phyloP scores from a whole-genome alignment of 2,113 vertebrate genomes.

The Rhynchomys soricoides region DNA sequence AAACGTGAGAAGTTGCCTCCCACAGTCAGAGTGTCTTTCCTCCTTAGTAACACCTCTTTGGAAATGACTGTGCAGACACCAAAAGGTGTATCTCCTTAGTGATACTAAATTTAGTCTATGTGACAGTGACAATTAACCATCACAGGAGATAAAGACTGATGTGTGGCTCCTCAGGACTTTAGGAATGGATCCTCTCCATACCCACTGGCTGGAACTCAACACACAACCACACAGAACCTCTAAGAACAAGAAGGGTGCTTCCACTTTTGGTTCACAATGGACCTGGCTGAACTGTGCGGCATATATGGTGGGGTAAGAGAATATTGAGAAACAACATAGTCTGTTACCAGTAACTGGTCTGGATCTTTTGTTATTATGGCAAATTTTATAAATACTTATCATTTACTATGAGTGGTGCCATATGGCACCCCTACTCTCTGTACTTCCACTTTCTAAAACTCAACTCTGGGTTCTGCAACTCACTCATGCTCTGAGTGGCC shows the following conservation, averaged over 20 bases:
- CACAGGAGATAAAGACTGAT: not conserved
- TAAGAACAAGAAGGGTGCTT: rapidly evolving
- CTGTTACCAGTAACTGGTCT: not conserved
- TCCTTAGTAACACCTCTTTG: not conserved
- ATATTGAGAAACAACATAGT: not conserved
- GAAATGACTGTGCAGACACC: not conserved
- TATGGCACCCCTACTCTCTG: rapidly evolving
- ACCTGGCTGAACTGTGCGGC: not conserved
- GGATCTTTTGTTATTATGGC: not conserved
- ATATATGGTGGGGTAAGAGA: not conserved
- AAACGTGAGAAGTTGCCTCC: not conserved
- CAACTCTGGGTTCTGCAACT: not conserved
- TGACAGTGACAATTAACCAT: not conserved
- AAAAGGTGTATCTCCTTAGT: not conserved
- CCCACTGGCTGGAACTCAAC: not conserved
- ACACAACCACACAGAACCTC: not conserved
- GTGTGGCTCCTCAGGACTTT: not conserved
- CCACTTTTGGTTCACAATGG: rapidly evolving
- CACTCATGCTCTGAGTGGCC: not conserved
- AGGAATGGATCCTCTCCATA: not conserved
- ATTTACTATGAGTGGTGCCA: no score
- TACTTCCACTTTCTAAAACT: not conserved
- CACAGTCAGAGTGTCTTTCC: not conserved
- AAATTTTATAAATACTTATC: not conserved
- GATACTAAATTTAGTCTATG: not conserved